Evolutionary conservation across 2,113 vertebrate genomes (phyloP).

Genomic region (Ancistrus triradiatus): DNA sequence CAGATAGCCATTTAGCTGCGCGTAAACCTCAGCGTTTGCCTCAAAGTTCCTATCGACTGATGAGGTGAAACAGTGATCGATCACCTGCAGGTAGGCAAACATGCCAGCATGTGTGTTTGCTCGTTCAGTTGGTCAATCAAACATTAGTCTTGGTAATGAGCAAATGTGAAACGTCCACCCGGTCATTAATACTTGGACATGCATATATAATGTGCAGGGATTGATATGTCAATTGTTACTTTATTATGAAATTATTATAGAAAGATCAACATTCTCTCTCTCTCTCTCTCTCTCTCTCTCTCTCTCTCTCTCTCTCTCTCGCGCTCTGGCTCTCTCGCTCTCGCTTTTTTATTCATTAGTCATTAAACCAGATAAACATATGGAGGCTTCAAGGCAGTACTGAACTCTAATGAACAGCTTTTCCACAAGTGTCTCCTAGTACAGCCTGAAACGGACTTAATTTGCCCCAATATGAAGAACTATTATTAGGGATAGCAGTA

Average conservation of each 20-base stretch:
- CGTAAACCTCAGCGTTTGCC: constrained; percentile 47
- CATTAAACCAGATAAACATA: constrained; percentile 49
- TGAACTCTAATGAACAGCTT: constrained; percentile 53
- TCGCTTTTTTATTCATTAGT: too few species aligned
- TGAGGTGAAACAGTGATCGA: constrained; percentile 46
- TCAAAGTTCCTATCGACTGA: constrained; percentile 54
- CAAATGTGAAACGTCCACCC: neutral
- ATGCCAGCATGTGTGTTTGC: neutral
- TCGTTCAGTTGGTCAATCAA: constrained; percentile 5
- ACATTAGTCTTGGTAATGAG: too few species aligned
- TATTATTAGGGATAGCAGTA: constrained; percentile 51
- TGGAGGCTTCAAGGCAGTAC: constrained; percentile 51
- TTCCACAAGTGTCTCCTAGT: constrained; percentile 47
- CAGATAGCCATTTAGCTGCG: constrained; percentile 43
- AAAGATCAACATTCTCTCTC: too few species aligned
- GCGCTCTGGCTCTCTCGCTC: too few species aligned
- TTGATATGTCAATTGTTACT: too few species aligned
- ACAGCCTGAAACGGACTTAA: constrained; percentile 50
- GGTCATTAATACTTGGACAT: neutral
- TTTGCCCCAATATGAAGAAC: constrained; percentile 57
- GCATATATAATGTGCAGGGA: too few species aligned
- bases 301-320: too few species aligned
- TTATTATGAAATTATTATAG: too few species aligned
- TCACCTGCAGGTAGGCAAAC: constrained; percentile 32
- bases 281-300: too few species aligned